Evolutionary conservation across 2,797 vertebrate species (phyloP), one percentile per base, ranked within the genome.

Genomic region (Acestrorhynchus altus): DNA sequence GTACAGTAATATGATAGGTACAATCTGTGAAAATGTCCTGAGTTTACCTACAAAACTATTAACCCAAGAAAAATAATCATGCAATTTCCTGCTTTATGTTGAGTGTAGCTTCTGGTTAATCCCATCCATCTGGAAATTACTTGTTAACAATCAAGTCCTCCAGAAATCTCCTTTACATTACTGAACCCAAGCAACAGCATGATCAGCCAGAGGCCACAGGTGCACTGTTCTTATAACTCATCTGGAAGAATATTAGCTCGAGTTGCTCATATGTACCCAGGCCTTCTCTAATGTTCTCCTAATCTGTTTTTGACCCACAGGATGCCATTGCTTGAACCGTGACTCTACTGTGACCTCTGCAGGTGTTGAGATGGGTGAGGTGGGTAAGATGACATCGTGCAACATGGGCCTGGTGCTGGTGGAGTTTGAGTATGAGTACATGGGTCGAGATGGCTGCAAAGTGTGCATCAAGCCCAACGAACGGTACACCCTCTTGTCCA

Each of bases 381-480:
- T 47, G 31, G 54, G 49, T 3, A 52, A 76, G 31, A 84, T 83
- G 42, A 70, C 59, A 20, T 13, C 72, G 8, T 82, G 78, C 66
- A 88, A 86, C 78, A 82, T 90, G 71, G 92, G 90, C 51, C 84
- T 94, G 86, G 92, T 94, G 26, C 84, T 94, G 80, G 97, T 99
- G 80, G 96, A 98, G 79, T 98, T 96, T 0, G 92, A 96, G 83
- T 99, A 98, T 4, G 93, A 98, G 78, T 99, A 98, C 54, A 84
- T 92, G 68, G 94, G 93, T 56, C 95, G 96, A 75, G 96, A 96
- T 26, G 96, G 96, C 56, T 92, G 78, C 42, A 88, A 92, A 83
- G 93, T 99, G 80, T 92, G 92, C 80, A 99, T 99, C 81, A 96
- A 93, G 84, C 96, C 97, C 88, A 96, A 98, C 0, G 97, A 99